phyloP scores from a whole-genome alignment of 2,797 vertebrate species.

The Octomys mimax region DNA sequence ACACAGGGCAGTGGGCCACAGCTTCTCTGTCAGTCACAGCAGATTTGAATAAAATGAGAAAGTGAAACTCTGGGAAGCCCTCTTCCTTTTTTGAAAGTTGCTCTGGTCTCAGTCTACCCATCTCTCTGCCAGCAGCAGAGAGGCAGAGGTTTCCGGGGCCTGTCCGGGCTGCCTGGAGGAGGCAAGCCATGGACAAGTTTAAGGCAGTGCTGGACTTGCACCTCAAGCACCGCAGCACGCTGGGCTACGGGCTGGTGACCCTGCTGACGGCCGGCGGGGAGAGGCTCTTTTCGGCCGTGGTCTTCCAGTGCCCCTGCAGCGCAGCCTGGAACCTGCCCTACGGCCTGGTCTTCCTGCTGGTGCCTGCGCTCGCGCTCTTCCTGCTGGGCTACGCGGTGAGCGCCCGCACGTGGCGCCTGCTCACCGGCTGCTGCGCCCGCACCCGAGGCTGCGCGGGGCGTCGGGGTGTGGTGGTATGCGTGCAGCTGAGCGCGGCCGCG shows the following conservation, averaged over 20 bases:
- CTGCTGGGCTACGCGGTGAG: constrained; percentile 88
- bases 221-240: constrained; percentile 67
- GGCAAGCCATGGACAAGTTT: constrained; percentile 87
- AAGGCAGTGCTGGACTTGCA: constrained; percentile 72
- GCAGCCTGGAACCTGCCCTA: constrained; percentile 87
- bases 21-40: background rate
- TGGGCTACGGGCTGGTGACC: constrained; percentile 88
- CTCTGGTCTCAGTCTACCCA: background rate
- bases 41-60: constrained; percentile 2
- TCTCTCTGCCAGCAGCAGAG: rapidly evolving
- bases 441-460: rapidly evolving
- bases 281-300: constrained; percentile 88
- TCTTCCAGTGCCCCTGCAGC: constrained; percentile 92
- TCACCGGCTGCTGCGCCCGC: constrained; percentile 86
- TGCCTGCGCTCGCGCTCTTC: constrained; percentile 90
- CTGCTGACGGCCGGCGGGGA: constrained; percentile 89
- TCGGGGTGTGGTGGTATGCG: background rate
- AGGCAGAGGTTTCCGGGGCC: background rate
- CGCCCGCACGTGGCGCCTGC: constrained; percentile 85
- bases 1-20: rapidly evolving
- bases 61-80: background rate
- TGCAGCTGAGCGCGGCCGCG: constrained; percentile 67
- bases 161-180: rapidly evolving
- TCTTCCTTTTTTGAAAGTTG: background rate
- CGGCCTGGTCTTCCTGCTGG: constrained; percentile 90